Percentiles rank a stretch among this genome's conserved stretches.
Evolutionary conservation across 2,888 invertebrate species (phyloP).

Genomic region (Calameuta idolon): DNA sequence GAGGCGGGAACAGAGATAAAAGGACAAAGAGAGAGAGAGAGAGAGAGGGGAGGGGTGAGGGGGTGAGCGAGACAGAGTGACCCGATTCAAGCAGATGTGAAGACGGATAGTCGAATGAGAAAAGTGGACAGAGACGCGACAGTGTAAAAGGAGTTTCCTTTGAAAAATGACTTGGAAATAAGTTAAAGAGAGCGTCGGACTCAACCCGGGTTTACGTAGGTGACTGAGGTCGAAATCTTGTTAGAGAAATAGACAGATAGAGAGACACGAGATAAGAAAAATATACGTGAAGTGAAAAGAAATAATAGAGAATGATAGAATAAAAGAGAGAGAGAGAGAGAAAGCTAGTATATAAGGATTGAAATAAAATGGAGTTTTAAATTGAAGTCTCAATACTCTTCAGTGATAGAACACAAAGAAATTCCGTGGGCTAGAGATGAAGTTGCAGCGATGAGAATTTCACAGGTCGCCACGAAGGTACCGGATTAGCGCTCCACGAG

Average conservation of each 20-base stretch:
- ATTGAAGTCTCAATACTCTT: not conserved
- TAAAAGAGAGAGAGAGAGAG: constrained; percentile 19
- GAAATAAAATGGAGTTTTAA: not conserved
- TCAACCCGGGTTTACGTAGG: not conserved
- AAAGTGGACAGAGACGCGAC: not conserved
- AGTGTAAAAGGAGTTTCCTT: not conserved
- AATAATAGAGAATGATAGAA: constrained; percentile 5
- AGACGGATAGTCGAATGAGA: not conserved
- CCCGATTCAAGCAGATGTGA: not conserved
- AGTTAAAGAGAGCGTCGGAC: not conserved
- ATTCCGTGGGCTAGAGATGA: not conserved
- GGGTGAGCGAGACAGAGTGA: not conserved
- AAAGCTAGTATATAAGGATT: constrained; percentile 12
- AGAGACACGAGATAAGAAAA: constrained; percentile 38
- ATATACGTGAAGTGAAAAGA: constrained; percentile 45
- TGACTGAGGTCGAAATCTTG: not conserved
- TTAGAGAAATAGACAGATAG: constrained; percentile 14
- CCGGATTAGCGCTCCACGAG: constrained; percentile 23
- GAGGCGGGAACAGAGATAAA: not conserved
- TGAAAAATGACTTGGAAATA: not conserved
- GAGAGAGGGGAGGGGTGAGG: no score
- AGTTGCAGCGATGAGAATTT: constrained; percentile 28
- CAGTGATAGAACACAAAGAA: not conserved
- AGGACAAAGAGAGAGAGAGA: not conserved
- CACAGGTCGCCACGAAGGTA: constrained; percentile 56